Percentiles rank a stretch among this genome's conserved stretches.
Conservation (phyloP, 2,113 vertebrate species). For the Penelope pileata region DNA sequence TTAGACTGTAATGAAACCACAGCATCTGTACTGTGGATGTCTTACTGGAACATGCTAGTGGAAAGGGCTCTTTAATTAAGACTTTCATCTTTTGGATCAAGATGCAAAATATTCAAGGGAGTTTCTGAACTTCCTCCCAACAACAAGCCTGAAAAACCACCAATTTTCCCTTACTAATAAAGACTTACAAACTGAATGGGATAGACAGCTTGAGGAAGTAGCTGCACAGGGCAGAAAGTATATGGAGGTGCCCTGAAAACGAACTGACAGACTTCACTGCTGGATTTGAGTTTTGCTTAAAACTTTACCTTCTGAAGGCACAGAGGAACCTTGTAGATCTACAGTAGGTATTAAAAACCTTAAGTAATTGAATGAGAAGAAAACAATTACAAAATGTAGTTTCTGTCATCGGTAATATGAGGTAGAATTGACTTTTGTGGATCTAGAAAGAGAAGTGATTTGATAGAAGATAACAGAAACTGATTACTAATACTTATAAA, state of each 20-base stretch:
- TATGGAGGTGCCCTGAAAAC: background rate
- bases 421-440: background rate
- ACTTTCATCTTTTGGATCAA: background rate
- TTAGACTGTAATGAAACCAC: background rate
- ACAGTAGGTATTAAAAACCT: background rate
- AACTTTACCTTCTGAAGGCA: background rate
- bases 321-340: background rate
- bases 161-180: background rate
- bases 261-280: background rate
- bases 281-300: background rate
- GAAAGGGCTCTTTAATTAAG: slow-evolving; percentile 43
- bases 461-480: background rate
- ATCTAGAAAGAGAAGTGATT: background rate
- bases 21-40: background rate
- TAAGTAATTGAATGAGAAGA: background rate
- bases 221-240: background rate
- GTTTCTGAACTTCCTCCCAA: background rate
- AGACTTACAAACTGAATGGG: background rate
- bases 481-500: background rate
- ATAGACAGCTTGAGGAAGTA: background rate
- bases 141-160: background rate
- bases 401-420: background rate
- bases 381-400: background rate
- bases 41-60: background rate
- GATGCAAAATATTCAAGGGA: background rate